Evolutionary conservation across 2,113 vertebrate genomes (phyloP).

Genomic region (Hippocampus guttulatus): DNA sequence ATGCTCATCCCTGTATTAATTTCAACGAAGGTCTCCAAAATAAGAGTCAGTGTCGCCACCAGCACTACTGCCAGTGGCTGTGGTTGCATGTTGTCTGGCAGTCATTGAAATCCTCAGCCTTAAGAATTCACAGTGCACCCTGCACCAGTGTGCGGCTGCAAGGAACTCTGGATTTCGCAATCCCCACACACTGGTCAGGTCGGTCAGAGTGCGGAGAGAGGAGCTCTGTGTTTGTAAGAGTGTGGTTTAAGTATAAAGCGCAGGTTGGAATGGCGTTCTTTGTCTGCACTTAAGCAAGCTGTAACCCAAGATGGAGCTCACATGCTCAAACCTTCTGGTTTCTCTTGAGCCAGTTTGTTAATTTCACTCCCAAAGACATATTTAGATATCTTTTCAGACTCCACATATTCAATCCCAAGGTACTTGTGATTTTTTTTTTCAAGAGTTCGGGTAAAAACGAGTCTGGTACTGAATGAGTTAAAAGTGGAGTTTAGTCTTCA

Average conservation of each 20-base stretch:
- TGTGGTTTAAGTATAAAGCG: constrained; percentile 35
- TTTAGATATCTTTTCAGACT: no score
- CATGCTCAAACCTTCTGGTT: constrained; percentile 46
- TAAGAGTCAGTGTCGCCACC: constrained; percentile 11
- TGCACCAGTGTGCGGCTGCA: constrained; percentile 12
- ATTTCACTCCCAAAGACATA: no score
- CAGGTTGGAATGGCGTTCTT: constrained; percentile 33
- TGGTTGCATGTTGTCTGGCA: constrained; percentile 21
- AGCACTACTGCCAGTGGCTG: constrained; percentile 14
- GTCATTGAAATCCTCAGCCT: constrained; percentile 19
- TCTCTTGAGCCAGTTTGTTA: constrained; percentile 26
- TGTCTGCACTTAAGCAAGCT: constrained; percentile 29
- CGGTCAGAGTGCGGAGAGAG: constrained; percentile 20
- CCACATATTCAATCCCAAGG: no score
- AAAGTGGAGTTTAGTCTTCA: constrained; percentile 15
- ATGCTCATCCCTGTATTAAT: not conserved
- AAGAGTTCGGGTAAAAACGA: no score
- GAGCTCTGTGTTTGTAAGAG: constrained; percentile 27
- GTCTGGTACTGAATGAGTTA: constrained; percentile 12
- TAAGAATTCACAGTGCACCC: constrained; percentile 16
- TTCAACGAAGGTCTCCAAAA: constrained; percentile 2
- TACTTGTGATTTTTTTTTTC: no score
- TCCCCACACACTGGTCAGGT: constrained; percentile 7
- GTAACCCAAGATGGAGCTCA: constrained; percentile 50
- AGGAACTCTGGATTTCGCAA: constrained; percentile 13